Evolutionary conservation across 2,797 vertebrate genomes (phyloP), one percentile per base, ranked within the genome.

Genomic region (Morus bassanus): DNA sequence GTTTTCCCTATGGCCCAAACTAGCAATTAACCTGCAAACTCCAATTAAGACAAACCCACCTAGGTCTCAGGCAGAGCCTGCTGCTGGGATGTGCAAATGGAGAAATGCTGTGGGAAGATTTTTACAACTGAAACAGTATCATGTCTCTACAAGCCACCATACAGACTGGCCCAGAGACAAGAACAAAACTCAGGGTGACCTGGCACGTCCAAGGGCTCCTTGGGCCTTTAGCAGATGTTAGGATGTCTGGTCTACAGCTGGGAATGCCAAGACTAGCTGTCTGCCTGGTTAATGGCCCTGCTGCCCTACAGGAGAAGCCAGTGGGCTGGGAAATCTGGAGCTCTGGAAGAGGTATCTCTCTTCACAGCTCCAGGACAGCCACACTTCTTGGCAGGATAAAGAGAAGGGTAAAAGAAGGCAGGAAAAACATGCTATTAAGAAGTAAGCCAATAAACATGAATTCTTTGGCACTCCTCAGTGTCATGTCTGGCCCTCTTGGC

Each of bases 21-120:
- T 80, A 61, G 53, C 33, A 81, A 95, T 96, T 95, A 96, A 83
- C 68, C 53, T 80, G 30, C 50, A 89, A 68, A 37, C 30, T 88
- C 37, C 91, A 92, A 25, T 59, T 82, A 82, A 91, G 33, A 61
- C 68, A 83, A 83, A 57, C 13, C 18, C 48, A 85, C n/a, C 56
- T 10, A 53, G 51, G 85, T 84, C 60, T 88, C 14, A 51, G 75
- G 37, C 77, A 85, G 68, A 79, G 35, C 28, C 70, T 84, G 59
- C 48, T 90, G 23, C 39, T 85, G 59, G 43, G 59, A 9, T 76
- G 46, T 82, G 30, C 60, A 67, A 64, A 57, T 17, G 31, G 27
- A 91, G 39, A 78, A 83, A 74, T 73, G 30, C 60, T 83, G 22
- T 43, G 41, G 72, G 61, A 97, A 94, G 59, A 68, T 41, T 68